Evolutionary conservation across 2,888 invertebrate genomes (phyloP).

Genomic region (Zelleria hepariella): DNA sequence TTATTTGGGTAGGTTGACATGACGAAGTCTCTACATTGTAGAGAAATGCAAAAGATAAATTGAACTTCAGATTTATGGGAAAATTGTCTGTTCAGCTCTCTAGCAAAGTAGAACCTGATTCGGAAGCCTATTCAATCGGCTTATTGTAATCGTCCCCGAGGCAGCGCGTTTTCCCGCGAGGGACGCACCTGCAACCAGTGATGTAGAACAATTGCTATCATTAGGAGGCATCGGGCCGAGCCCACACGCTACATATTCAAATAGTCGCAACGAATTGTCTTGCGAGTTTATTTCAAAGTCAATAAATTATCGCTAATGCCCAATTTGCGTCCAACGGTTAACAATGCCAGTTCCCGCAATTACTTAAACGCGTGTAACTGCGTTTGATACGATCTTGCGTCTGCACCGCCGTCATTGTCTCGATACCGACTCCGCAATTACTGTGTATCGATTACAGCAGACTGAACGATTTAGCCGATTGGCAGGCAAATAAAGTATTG

Average conservation of each 20-base stretch:
- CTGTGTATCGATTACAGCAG: slow-evolving; percentile 63
- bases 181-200: slow-evolving; percentile 57
- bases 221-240: slow-evolving; percentile 53
- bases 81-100: not conserved
- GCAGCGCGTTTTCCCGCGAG: not conserved
- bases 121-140: slow-evolving; percentile 4
- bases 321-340: slow-evolving; percentile 68
- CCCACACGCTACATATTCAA: slow-evolving; percentile 65
- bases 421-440: slow-evolving; percentile 64
- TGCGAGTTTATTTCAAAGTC: slow-evolving; percentile 62
- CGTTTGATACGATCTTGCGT: slow-evolving; percentile 59
- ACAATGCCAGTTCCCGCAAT: slow-evolving; percentile 71
- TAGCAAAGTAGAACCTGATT: not conserved
- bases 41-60: not conserved
- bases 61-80: not conserved
- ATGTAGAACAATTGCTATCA: slow-evolving; percentile 68
- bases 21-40: too few species aligned
- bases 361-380: slow-evolving; percentile 70
- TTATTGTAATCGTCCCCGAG: not conserved
- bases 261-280: slow-evolving; percentile 56
- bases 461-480: slow-evolving; percentile 52
- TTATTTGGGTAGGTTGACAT: too few species aligned
- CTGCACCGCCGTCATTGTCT: slow-evolving; percentile 53
- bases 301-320: slow-evolving; percentile 71
- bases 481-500: slow-evolving; percentile 58